Percentiles rank a stretch among this genome's conserved stretches.
phyloP scores from a whole-genome alignment of 2,113 vertebrate species.

The Notiomystis cincta region DNA sequence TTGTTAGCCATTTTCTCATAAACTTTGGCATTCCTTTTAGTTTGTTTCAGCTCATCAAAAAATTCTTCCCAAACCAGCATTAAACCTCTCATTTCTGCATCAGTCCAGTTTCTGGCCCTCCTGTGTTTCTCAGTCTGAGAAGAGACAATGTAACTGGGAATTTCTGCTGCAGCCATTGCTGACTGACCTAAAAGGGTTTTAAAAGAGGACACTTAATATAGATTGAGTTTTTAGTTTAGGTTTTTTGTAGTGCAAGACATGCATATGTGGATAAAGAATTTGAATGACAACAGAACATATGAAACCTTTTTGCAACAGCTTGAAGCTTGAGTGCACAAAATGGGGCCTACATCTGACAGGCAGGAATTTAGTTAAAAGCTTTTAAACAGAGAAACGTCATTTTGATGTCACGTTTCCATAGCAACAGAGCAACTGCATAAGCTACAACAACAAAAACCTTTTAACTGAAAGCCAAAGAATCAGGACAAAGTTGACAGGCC shows the following conservation, averaged over 20 bases:
- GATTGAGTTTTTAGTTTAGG: slow-evolving; percentile 62
- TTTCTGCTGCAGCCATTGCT: slow-evolving; percentile 88
- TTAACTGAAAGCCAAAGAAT: slow-evolving; percentile 97
- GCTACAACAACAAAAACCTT: slow-evolving; percentile 98
- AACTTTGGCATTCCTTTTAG: slow-evolving; percentile 96
- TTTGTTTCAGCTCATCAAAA: slow-evolving; percentile 92
- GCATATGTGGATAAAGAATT: slow-evolving; percentile 69
- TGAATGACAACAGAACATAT: slow-evolving; percentile 79
- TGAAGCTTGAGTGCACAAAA: slow-evolving; percentile 94
- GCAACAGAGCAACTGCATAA: slow-evolving; percentile 90
- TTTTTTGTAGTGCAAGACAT: slow-evolving; percentile 65
- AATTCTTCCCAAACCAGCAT: slow-evolving; percentile 96
- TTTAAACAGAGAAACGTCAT: slow-evolving; percentile 98
- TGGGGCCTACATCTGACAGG: slow-evolving; percentile 95
- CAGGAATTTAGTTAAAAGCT: slow-evolving; percentile 99
- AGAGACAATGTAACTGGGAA: slow-evolving; percentile 84
- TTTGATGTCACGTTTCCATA: slow-evolving; percentile 98
- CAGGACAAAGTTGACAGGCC: slow-evolving; percentile 84
- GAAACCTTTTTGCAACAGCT: slow-evolving; percentile 84
- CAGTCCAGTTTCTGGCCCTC: slow-evolving; percentile 96
- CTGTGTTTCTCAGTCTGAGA: slow-evolving; percentile 91
- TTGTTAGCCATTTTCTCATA: slow-evolving; percentile 98
- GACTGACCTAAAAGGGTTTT: slow-evolving; percentile 74
- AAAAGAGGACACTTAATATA: slow-evolving; percentile 65
- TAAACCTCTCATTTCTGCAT: slow-evolving; percentile 95